Percentiles rank a stretch among this genome's conserved stretches.
Evolutionary conservation across 1,140 invertebrate species (phyloP).

Genomic region (Zaprionus africanus): DNA sequence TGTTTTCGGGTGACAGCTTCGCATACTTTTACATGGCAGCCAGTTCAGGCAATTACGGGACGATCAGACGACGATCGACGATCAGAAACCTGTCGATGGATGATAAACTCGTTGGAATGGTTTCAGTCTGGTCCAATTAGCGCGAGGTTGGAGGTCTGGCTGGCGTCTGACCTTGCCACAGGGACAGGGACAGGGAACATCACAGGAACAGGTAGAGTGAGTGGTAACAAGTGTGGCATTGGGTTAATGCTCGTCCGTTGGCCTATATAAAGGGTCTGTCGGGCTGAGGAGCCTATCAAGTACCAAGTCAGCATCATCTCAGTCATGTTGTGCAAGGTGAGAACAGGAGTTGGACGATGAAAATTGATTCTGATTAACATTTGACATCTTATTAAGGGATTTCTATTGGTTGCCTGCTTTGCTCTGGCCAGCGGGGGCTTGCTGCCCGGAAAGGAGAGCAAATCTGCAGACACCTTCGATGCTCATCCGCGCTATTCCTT

Average conservation of each 20-base stretch:
- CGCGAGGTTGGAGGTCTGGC: slow-evolving; percentile 52
- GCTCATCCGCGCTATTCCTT: slow-evolving; percentile 85
- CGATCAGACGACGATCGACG: slow-evolving; percentile 4
- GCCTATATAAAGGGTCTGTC: slow-evolving; percentile 55
- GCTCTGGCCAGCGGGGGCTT: slow-evolving; percentile 48
- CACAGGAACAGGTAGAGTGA: slow-evolving; percentile 20
- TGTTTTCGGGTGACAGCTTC: slow-evolving; percentile 2
- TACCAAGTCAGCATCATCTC: slow-evolving; percentile 35
- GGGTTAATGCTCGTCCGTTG: slow-evolving; percentile 49
- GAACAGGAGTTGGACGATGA: background rate
- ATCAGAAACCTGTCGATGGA: slow-evolving; percentile 71
- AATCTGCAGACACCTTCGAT: slow-evolving; percentile 62
- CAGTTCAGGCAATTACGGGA: slow-evolving; percentile 18
- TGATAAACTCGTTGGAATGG: slow-evolving; percentile 68
- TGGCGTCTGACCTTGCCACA: slow-evolving; percentile 55
- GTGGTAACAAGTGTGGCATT: slow-evolving; percentile 59
- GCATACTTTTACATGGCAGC: background rate
- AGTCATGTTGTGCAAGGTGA: slow-evolving; percentile 62
- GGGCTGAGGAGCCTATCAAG: slow-evolving; percentile 14
- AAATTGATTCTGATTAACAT: background rate
- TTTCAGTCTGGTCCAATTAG: slow-evolving; percentile 57
- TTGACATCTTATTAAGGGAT: slow-evolving; percentile 23
- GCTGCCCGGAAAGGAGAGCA: slow-evolving; percentile 34
- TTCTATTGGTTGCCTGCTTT: slow-evolving; percentile 38
- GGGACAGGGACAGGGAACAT: slow-evolving; percentile 31